Percentiles rank a stretch among this genome's conserved stretches.
phyloP scores from a whole-genome alignment of 2,888 invertebrate species.

The Syrphus vitripennis region DNA sequence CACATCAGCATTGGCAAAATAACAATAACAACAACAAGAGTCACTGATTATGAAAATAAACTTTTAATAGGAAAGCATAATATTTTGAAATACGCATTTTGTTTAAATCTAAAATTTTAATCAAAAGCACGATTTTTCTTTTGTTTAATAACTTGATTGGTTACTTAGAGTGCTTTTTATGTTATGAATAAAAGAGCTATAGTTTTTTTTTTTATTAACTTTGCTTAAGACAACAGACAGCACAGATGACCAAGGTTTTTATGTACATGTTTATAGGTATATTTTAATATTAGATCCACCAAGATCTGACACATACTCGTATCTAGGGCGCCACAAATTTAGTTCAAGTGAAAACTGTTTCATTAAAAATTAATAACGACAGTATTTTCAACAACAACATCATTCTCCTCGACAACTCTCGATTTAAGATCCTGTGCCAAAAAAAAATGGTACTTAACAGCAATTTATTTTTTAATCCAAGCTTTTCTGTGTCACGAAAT shows the following conservation, averaged over 20 bases:
- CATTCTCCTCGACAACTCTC: too few relatives aligned
- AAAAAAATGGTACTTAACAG: too few relatives aligned
- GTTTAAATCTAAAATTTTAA: neutral
- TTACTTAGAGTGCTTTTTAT: neutral
- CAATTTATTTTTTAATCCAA: too few relatives aligned
- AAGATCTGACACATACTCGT: too few relatives aligned
- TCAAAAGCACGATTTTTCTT: conserved; percentile 11
- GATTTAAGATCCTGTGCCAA: too few relatives aligned
- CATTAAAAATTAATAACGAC: too few relatives aligned
- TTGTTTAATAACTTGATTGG: conserved; percentile 1
- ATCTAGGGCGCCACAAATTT: too few relatives aligned
- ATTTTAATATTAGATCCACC: neutral
- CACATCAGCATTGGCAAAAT: neutral
- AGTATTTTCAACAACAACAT: too few relatives aligned
- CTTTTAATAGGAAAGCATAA: neutral
- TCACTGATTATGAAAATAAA: conserved; percentile 1
- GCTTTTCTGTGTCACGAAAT: too few relatives aligned
- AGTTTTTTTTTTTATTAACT: neutral
- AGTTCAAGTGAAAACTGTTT: too few relatives aligned
- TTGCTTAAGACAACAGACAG: neutral
- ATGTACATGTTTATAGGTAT: neutral
- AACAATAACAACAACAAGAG: neutral
- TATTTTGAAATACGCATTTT: neutral
- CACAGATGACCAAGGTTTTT: neutral
- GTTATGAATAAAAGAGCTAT: neutral